Percentiles rank a stretch among this genome's conserved stretches.
Conservation (phyloP, 2,113 vertebrate species). For the Dermatemys mawii region DNA sequence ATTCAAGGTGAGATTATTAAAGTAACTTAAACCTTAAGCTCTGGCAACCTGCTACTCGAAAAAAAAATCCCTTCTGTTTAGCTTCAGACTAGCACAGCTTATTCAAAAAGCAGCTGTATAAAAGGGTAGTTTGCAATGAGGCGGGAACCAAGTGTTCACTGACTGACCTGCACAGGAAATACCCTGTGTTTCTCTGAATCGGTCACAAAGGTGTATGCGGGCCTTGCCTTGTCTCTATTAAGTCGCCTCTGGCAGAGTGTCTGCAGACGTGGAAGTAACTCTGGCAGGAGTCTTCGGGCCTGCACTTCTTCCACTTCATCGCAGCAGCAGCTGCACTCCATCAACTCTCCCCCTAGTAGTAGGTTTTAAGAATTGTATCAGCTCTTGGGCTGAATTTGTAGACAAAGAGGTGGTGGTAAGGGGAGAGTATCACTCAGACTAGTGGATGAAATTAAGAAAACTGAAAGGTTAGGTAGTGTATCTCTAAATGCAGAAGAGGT, state of each 20-base stretch:
- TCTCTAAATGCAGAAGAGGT: background rate
- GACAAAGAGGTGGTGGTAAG: background rate
- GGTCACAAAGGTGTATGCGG: background rate
- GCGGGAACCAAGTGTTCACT: background rate
- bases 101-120: background rate
- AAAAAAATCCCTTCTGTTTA: background rate
- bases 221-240: background rate
- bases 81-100: background rate
- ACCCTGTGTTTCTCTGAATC: background rate
- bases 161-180: background rate
- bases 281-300: background rate
- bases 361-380: background rate
- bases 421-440: constrained; percentile 33
- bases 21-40: background rate
- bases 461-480: background rate
- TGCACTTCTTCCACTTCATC: background rate
- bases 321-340: background rate
- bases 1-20: background rate
- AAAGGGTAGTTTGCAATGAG: background rate
- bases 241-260: background rate
- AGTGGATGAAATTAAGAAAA: background rate
- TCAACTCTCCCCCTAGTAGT: background rate
- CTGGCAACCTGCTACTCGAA: background rate
- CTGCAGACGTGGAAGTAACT: background rate
- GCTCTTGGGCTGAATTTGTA: background rate